Evolutionary conservation across 2,113 vertebrate species (phyloP).

Genomic region (Abramis brama): DNA sequence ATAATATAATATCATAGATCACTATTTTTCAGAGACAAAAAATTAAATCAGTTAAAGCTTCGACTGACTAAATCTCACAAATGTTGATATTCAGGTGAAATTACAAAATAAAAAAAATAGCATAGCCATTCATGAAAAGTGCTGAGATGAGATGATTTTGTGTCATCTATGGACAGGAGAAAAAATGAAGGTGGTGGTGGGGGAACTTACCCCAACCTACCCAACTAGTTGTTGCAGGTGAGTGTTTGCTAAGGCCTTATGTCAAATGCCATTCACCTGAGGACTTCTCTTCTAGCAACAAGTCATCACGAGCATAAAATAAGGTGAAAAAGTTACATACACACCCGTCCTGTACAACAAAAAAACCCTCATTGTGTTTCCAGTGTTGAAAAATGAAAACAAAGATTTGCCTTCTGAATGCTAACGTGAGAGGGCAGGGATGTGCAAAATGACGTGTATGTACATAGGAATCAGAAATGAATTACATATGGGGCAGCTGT

Average conservation of each 20-base stretch:
- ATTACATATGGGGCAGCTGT: slow-evolving; percentile 71
- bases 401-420: slow-evolving; percentile 66
- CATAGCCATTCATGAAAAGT: too few relatives aligned
- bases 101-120: too few relatives aligned
- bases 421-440: slow-evolving; percentile 64
- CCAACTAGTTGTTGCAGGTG: slow-evolving; percentile 43
- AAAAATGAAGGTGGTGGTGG: too few relatives aligned
- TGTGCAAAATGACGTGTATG: slow-evolving; percentile 71
- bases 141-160: too few relatives aligned
- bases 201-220: too few relatives aligned
- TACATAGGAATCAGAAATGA: slow-evolving; percentile 74
- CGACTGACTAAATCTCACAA: too few relatives aligned
- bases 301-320: slow-evolving; percentile 78
- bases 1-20: too few relatives aligned
- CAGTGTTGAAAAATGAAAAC: slow-evolving; percentile 65
- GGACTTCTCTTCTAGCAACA: slow-evolving; percentile 66
- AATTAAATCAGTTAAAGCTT: too few relatives aligned
- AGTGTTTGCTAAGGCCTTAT: slow-evolving; percentile 43
- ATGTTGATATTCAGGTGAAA: too few relatives aligned
- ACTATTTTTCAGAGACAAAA: too few relatives aligned
- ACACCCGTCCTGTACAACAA: slow-evolving; percentile 74
- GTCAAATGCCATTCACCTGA: slow-evolving; percentile 35
- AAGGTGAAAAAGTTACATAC: slow-evolving; percentile 72
- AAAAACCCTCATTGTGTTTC: slow-evolving; percentile 73
- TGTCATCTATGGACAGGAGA: too few relatives aligned